A percentile compares a stretch with the other conserved stretches of the same genome.
phyloP scores from a whole-genome alignment of 2,888 invertebrate species.

The Morpho achilles region DNA sequence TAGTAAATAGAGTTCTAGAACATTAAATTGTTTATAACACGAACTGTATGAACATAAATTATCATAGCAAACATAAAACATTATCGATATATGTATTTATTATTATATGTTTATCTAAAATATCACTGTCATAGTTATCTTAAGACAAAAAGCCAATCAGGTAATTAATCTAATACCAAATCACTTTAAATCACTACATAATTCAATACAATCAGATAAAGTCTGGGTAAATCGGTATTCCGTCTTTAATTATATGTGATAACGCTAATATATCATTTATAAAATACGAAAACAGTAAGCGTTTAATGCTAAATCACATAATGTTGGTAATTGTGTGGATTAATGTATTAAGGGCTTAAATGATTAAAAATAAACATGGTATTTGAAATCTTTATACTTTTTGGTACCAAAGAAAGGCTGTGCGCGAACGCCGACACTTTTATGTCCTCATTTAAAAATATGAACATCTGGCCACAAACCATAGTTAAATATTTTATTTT shows the following conservation, averaged over 20 bases:
- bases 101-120: slow-evolving; percentile 15
- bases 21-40: neutral
- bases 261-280: slow-evolving; percentile 13
- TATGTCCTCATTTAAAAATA: too few species aligned
- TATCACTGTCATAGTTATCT: slow-evolving; percentile 15
- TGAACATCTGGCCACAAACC: too few species aligned
- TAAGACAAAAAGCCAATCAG: slow-evolving; percentile 10
- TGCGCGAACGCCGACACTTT: too few species aligned
- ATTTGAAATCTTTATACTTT: slow-evolving; percentile 1
- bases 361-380: slow-evolving; percentile 1
- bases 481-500: too few species aligned
- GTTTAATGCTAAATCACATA: neutral
- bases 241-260: slow-evolving; percentile 18
- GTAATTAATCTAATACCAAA: slow-evolving; percentile 15
- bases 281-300: neutral
- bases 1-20: too few species aligned
- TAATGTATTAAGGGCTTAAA: slow-evolving; percentile 2
- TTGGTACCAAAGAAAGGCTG: neutral
- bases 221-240: slow-evolving; percentile 18
- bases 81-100: slow-evolving; percentile 6
- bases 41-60: neutral
- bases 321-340: slow-evolving; percentile 1
- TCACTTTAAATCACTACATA: slow-evolving; percentile 22
- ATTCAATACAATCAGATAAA: slow-evolving; percentile 25
- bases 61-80: slow-evolving; percentile 9